Base-by-base conservation (phyloP, 2,113 vertebrate species). In the Anhinga rufa region DNA sequence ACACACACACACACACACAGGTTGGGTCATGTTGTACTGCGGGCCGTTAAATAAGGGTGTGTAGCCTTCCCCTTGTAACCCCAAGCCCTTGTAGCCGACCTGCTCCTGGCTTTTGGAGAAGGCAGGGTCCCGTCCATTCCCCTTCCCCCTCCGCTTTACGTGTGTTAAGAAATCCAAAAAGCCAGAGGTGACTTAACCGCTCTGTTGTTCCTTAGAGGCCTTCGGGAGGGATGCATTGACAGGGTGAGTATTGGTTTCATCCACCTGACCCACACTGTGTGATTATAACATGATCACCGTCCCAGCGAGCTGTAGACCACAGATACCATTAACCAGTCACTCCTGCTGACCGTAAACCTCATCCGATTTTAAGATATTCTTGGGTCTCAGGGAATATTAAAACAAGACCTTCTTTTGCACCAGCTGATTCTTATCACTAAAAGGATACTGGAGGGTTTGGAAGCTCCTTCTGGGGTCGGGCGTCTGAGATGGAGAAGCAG, bases 181-280 rank as follows among this genome's bases (percentile, higher is more conserved):
- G 26, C 25, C 20, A 10, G 76, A 22, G 71, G 46, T 93, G 91
- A 10, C 32, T 28, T 79, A 81, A 79, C 26, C 4, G 4, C 82
- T 80, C 34, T 65, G 90, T 68, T 87, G 70, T 46, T 80, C 34
- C 95, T 70, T 19, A 64, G 90, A 71, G 91, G 17, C 81, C 77
- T 14, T 18, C 44, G 1, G 82, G 61, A 92, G 91, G 86, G 82
- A 25, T 36, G 40, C 36, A 1, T 5, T 70, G 69, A 6, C 22
- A 25, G 66, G 90, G 96, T 97, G 96, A 97, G 96, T 97, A 96
- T 25, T 42, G 77, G 76, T 62, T 58, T 66, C 77, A 34, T 66
- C 92, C 82, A 3, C 31, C 44, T 78, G 82, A 28, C 9, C 86
- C 92, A 52, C 91, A 70, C 94, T 2, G 96, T 61, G 95, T 97